A percentile compares a stretch with the other conserved stretches of the same genome.
These are phyloP conservation scores for Lacanobia wlatinum DNA, from an alignment of 2,888 invertebrate species.

Conservation along the genomic window DNA sequence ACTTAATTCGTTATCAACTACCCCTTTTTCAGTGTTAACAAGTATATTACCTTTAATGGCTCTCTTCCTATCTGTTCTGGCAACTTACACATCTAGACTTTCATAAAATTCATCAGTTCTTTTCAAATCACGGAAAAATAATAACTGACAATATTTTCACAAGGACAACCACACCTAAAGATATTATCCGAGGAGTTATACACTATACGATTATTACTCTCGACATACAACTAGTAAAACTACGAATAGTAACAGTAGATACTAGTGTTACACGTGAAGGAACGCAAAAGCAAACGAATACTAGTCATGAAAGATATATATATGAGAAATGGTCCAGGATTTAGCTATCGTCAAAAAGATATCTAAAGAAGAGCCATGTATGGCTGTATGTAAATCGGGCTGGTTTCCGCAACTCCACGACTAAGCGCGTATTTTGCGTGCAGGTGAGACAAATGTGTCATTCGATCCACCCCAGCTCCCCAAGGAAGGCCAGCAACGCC, in stretches of 20 bases:
- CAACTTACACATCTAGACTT: not conserved
- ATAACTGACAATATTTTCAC: not conserved
- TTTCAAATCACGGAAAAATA: not conserved
- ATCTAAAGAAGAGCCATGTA: not conserved
- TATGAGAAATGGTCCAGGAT: not conserved
- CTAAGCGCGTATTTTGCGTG: too few species aligned
- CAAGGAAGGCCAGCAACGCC: too few species aligned
- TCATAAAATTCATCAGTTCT: not conserved
- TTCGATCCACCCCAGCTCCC: too few species aligned
- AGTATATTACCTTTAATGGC: not conserved
- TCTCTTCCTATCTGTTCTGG: not conserved
- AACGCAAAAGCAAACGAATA: not conserved
- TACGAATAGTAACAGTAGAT: conserved; percentile 5
- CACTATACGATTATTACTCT: conserved; percentile 3
- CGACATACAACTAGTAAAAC: conserved; percentile 19
- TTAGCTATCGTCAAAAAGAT: not conserved
- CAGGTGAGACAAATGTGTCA: too few species aligned
- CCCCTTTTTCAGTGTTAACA: not conserved
- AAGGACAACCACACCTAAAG: not conserved
- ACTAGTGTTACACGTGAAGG: not conserved
- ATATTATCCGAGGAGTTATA: not conserved
- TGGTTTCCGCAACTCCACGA: too few species aligned
- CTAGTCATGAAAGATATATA: not conserved
- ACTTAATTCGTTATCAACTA: not conserved
- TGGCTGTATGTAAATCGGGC: too few species aligned